phyloP scores from a whole-genome alignment of 2,797 vertebrate genomes.

The Sorex maritimensis region DNA sequence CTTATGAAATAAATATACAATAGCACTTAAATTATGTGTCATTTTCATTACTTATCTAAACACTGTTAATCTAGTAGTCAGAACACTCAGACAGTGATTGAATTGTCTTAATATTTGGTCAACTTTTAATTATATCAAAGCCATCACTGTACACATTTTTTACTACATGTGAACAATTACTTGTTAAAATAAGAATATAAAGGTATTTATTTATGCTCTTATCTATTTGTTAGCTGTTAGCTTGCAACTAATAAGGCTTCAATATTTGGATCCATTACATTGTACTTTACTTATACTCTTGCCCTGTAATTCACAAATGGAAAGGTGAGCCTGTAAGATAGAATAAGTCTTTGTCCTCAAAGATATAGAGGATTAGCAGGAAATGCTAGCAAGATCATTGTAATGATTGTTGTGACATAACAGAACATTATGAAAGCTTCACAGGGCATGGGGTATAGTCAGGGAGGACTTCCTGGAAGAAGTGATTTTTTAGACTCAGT shows the following conservation, averaged over 20 bases:
- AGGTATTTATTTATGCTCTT: background rate
- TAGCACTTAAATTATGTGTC: slow-evolving; percentile 60
- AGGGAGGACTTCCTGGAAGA: slow-evolving; percentile 35
- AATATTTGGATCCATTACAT: background rate
- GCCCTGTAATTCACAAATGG: background rate
- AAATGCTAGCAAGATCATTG: background rate
- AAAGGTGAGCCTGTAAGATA: background rate
- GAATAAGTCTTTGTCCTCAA: background rate
- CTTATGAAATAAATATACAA: slow-evolving; percentile 62
- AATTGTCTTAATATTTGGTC: slow-evolving; percentile 75
- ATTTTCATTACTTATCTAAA: slow-evolving; percentile 59
- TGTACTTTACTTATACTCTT: background rate
- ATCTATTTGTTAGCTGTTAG: background rate
- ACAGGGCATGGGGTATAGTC: background rate
- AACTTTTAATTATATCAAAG: slow-evolving; percentile 70
- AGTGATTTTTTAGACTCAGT: background rate
- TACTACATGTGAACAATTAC: background rate
- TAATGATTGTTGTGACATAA: background rate
- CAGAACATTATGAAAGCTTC: background rate
- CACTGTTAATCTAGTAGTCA: background rate
- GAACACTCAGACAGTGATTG: slow-evolving; percentile 57
- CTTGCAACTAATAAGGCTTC: slow-evolving; percentile 34
- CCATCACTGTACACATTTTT: slow-evolving; percentile 16
- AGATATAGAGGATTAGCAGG: background rate
- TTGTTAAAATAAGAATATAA: slow-evolving; percentile 44